Conservation (phyloP, 2,888 invertebrate species). For the Calliopum simillimum region DNA sequence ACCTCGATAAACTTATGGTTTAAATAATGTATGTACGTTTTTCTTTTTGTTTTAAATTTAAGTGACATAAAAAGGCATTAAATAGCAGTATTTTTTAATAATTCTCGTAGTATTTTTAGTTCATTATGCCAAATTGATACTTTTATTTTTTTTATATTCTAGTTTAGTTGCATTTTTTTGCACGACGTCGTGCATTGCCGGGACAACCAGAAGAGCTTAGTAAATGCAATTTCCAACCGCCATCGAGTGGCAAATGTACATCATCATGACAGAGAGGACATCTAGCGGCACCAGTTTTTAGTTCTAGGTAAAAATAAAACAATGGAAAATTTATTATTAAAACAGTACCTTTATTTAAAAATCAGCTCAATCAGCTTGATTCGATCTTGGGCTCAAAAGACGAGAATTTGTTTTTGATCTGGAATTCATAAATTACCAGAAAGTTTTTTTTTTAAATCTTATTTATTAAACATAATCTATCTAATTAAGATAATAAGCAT, state of each 20-base stretch:
- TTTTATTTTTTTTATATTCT: conserved; percentile 34
- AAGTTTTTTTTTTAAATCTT: no score
- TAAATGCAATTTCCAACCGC: conserved; percentile 83
- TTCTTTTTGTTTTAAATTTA: conserved; percentile 50
- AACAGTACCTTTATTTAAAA: background rate
- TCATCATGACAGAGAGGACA: conserved; percentile 89
- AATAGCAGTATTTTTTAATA: conserved; percentile 22
- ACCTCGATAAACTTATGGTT: conserved; percentile 18
- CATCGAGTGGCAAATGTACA: conserved; percentile 79
- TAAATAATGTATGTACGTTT: conserved; percentile 49
- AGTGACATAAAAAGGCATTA: conserved; percentile 29
- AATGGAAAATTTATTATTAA: background rate
- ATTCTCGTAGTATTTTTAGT: conserved; percentile 7
- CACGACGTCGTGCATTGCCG: conserved; percentile 66
- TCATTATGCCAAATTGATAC: conserved; percentile 15
- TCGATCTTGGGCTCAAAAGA: no score
- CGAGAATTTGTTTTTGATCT: no score
- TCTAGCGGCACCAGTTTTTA: conserved; percentile 75
- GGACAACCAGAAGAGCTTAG: conserved; percentile 64
- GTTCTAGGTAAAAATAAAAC: conserved; percentile 37
- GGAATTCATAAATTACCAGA: no score
- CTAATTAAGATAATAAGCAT: no score
- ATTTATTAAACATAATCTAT: no score
- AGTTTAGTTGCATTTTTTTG: conserved; percentile 52
- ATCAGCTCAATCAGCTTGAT: no score